These are phyloP conservation scores for Sebastes wilsoni DNA, from an alignment of 2,797 vertebrate species.

Conservation along the genomic window DNA sequence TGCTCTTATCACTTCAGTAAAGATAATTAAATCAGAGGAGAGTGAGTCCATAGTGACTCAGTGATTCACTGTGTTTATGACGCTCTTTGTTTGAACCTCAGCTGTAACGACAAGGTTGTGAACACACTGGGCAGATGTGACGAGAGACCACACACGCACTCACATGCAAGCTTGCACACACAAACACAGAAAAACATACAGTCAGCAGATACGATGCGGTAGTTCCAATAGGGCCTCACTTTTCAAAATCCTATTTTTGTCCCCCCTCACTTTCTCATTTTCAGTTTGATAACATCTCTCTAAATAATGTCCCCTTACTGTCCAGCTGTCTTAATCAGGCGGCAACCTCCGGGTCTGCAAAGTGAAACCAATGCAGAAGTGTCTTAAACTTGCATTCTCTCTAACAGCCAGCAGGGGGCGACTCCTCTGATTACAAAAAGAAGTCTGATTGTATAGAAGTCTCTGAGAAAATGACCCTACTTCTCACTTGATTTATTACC, in stretches of 20 bases:
- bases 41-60: neutral
- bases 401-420: no score
- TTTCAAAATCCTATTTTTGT: neutral
- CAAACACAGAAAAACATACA: conserved; percentile 37
- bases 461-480: no score
- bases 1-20: conserved; percentile 13
- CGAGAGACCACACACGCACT: conserved; percentile 41
- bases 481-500: no score
- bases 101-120: conserved; percentile 30
- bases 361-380: no score
- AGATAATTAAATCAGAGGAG: conserved; percentile 35
- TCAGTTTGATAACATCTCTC: neutral
- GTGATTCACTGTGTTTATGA: conserved; percentile 46
- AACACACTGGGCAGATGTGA: conserved; percentile 41
- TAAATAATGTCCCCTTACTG: neutral
- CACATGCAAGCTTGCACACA: conserved; percentile 1
- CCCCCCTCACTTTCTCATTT: neutral
- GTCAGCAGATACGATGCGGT: conserved; percentile 34
- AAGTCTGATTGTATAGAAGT: no score
- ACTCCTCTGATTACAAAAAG: no score
- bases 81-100: conserved; percentile 31
- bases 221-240: neutral
- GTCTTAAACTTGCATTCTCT: no score
- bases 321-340: neutral
- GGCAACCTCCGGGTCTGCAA: no score